Conservation (phyloP, 1,140 invertebrate species). For the Lysiphlebus fabarum region DNA sequence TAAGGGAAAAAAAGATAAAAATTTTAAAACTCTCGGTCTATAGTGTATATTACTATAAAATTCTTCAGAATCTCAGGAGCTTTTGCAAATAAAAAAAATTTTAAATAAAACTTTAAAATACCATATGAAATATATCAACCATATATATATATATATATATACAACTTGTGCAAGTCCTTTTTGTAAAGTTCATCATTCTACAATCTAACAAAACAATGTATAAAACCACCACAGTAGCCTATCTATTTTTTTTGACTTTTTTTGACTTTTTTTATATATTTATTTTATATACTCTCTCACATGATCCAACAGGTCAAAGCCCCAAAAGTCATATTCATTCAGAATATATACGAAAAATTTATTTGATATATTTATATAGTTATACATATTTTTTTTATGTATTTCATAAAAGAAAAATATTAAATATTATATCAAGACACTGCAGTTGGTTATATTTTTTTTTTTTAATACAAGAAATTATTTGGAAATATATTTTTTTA, state of each 20-base stretch:
- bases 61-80: neutral
- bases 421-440: no score
- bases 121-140: slow-evolving; percentile 4
- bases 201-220: slow-evolving; percentile 17
- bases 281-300: slow-evolving; percentile 3
- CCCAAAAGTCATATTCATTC: slow-evolving; percentile 6
- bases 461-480: no score
- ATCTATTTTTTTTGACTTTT: neutral
- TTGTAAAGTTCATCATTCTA: slow-evolving; percentile 19
- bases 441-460: no score
- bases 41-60: no score
- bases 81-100: neutral
- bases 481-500: no score
- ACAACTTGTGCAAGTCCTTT: slow-evolving; percentile 10
- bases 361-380: no score
- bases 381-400: no score
- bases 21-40: no score
- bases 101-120: neutral
- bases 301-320: slow-evolving; percentile 1
- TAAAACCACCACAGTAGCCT: slow-evolving; percentile 8
- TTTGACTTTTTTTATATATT: neutral
- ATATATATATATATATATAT: slow-evolving; percentile 21
- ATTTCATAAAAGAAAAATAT: no score
- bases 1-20: no score
- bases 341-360: no score